Evolutionary conservation across 2,113 vertebrate genomes (phyloP).

Genomic region (Hyla sarda): DNA sequence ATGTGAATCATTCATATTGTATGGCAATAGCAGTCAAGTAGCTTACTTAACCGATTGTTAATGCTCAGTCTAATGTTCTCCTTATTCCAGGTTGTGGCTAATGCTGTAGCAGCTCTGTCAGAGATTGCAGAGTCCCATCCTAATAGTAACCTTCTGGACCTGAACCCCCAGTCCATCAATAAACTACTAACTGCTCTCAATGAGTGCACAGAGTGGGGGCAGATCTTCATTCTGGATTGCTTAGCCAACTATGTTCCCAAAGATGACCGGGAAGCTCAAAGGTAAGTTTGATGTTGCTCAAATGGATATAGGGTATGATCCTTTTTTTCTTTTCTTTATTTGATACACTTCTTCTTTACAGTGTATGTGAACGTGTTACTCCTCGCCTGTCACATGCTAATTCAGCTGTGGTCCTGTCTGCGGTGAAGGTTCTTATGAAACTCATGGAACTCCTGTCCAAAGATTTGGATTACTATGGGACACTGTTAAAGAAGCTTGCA

Average conservation of each 20-base stretch:
- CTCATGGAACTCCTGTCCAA: conserved; percentile 99
- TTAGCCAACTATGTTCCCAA: conserved; percentile 96
- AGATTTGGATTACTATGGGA: conserved; percentile 96
- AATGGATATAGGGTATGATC: neutral
- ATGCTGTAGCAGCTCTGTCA: conserved; percentile 93
- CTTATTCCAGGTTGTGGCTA: conserved; percentile 89
- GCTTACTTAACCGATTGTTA: neutral
- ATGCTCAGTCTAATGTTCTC: neutral
- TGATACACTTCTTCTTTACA: conserved; percentile 61
- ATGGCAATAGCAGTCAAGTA: neutral
- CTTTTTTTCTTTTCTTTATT: neutral
- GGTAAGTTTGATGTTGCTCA: conserved; percentile 69
- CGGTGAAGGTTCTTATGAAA: conserved; percentile 98
- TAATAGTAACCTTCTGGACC: conserved; percentile 94
- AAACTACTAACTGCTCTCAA: conserved; percentile 96
- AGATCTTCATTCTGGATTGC: conserved; percentile 98
- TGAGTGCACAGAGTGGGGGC: conserved; percentile 97
- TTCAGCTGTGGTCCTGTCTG: conserved; percentile 94
- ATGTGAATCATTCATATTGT: neutral
- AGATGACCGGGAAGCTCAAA: conserved; percentile 96
- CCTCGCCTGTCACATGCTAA: conserved; percentile 96
- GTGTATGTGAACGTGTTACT: conserved; percentile 96
- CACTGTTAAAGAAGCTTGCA: conserved; percentile 95
- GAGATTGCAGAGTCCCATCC: conserved; percentile 97
- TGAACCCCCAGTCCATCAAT: conserved; percentile 98